These are phyloP conservation scores for Drosophila limbata DNA, from an alignment of 2,888 invertebrate species.

Conservation along the genomic window DNA sequence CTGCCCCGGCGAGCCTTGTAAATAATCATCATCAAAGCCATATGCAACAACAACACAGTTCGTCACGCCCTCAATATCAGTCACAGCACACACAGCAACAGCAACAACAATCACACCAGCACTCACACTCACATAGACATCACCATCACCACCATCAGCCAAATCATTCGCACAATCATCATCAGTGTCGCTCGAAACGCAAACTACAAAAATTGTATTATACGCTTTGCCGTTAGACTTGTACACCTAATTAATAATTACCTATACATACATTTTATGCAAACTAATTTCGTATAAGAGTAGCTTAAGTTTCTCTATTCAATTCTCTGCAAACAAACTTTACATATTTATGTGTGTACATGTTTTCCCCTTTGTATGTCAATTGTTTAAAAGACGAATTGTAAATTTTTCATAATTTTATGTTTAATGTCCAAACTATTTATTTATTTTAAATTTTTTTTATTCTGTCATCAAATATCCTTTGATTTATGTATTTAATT, in stretches of 20 bases:
- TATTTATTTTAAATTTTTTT: constrained; percentile 54
- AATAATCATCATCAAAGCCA: constrained; percentile 81
- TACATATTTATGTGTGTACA: not conserved
- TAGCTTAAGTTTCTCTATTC: constrained; percentile 47
- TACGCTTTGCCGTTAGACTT: constrained; percentile 84
- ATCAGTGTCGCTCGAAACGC: constrained; percentile 84
- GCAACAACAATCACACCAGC: constrained; percentile 56
- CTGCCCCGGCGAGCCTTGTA: constrained; percentile 76
- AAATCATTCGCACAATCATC: constrained; percentile 74
- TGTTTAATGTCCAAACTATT: constrained; percentile 45
- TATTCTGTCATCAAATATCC: constrained; percentile 8
- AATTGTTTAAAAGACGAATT: constrained; percentile 44
- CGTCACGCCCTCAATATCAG: constrained; percentile 36
- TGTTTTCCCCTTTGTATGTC: constrained; percentile 36
- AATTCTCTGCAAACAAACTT: constrained; percentile 34
- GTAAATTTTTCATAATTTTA: constrained; percentile 40
- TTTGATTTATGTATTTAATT: constrained; percentile 39
- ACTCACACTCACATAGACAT: constrained; percentile 57
- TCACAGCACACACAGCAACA: constrained; percentile 61
- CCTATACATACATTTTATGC: constrained; percentile 55
- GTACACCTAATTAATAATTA: constrained; percentile 52
- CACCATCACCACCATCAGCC: constrained; percentile 68
- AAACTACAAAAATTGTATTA: constrained; percentile 85
- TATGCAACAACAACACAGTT: constrained; percentile 57
- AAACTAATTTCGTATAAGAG: constrained; percentile 47